These are phyloP conservation scores for Cromileptes altivelis DNA, from an alignment of 2,113 vertebrate genomes.

Conservation along the genomic window DNA sequence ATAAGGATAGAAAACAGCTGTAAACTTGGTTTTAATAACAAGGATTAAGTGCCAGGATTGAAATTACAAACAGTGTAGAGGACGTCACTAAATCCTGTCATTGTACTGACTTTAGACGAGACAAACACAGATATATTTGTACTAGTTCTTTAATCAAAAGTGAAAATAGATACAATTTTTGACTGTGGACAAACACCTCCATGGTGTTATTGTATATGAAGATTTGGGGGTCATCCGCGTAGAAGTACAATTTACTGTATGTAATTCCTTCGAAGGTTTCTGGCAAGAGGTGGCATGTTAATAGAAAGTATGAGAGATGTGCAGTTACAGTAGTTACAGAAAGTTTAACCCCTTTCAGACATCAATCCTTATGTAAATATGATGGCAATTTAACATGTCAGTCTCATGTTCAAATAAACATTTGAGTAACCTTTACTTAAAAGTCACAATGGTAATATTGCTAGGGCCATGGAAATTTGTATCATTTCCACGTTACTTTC, in stretches of 20 bases:
- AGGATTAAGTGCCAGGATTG: not conserved
- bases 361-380: not conserved
- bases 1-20: slow-evolving; percentile 3
- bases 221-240: slow-evolving; percentile 25
- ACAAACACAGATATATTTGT: not conserved
- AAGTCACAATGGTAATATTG: too few species aligned
- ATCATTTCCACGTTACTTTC: too few species aligned
- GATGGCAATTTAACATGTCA: not conserved
- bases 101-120: not conserved
- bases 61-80: not conserved
- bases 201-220: not conserved
- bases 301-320: not conserved
- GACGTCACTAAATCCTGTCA: too few species aligned
- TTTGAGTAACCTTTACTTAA: not conserved
- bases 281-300: not conserved
- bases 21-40: not conserved
- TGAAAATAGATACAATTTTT: not conserved
- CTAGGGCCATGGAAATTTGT: too few species aligned
- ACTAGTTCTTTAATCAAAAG: not conserved
- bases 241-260: not conserved
- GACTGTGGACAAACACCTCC: not conserved
- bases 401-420: not conserved
- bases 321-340: too few species aligned
- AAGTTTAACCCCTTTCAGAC: too few species aligned
- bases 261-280: not conserved